Evolutionary conservation across 2,113 vertebrate genomes (phyloP).

Genomic region (Benitochromis conjunctus): DNA sequence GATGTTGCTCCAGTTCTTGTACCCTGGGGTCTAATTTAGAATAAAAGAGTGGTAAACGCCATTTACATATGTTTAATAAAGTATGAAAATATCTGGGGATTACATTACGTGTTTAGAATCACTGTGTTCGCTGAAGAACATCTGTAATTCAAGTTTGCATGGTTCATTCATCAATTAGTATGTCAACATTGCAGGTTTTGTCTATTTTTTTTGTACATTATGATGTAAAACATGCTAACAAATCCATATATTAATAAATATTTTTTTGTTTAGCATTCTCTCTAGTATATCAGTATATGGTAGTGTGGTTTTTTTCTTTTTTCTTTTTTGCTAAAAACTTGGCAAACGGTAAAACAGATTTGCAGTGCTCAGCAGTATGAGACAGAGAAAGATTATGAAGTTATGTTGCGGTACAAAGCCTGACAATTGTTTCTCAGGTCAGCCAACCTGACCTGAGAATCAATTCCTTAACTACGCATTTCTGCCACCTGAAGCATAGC

Average conservation of each 20-base stretch:
- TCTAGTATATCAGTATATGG: background rate
- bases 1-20: background rate
- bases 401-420: slow-evolving; percentile 6
- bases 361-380: background rate
- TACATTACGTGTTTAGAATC: background rate
- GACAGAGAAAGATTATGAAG: slow-evolving; percentile 14
- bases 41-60: background rate
- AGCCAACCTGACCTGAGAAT: background rate
- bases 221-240: background rate
- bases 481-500: slow-evolving; percentile 30
- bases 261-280: background rate
- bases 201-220: background rate
- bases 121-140: background rate
- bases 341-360: background rate
- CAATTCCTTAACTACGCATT: slow-evolving; percentile 11
- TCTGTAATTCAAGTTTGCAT: background rate
- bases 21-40: background rate
- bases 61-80: background rate
- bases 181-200: background rate
- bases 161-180: background rate
- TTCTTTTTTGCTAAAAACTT: background rate
- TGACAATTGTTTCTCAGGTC: slow-evolving; percentile 3
- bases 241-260: background rate
- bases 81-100: background rate
- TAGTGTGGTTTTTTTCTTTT: background rate